Evolutionary conservation across 2,888 invertebrate species (phyloP).

Genomic region (Eilema depressum): DNA sequence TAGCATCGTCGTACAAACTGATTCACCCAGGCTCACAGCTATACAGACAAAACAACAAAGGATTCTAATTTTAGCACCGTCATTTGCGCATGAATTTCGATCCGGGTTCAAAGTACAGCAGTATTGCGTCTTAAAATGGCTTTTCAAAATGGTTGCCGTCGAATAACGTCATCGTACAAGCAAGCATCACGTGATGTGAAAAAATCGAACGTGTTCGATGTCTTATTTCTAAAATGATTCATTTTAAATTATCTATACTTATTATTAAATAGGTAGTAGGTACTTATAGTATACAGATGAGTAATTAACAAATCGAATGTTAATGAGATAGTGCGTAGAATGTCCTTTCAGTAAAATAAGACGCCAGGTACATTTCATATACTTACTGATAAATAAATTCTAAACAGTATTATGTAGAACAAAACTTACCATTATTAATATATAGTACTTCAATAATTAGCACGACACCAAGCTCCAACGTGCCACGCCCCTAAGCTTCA

Average conservation of each 20-base stretch:
- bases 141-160: conserved; percentile 42
- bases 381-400: neutral
- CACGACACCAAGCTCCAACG: conserved; percentile 61
- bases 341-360: neutral
- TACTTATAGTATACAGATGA: neutral
- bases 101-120: conserved; percentile 17
- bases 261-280: too few relatives aligned
- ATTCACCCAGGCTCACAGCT: neutral
- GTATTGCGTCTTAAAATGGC: neutral
- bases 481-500: conserved; percentile 73
- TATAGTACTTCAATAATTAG: conserved; percentile 59
- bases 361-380: neutral
- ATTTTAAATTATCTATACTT: neutral
- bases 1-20: neutral
- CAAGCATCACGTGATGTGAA: neutral
- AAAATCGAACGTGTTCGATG: neutral
- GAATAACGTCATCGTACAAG: conserved; percentile 8
- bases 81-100: neutral
- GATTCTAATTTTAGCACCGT: neutral
- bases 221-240: neutral
- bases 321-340: neutral
- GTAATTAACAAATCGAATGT: conserved; percentile 16
- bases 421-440: conserved; percentile 76
- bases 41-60: neutral
- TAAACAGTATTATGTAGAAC: conserved; percentile 23